Percentiles rank a stretch among this genome's conserved stretches.
Conservation (phyloP, 2,797 vertebrate genomes). For the Acrossocheilus wenchowensis region DNA sequence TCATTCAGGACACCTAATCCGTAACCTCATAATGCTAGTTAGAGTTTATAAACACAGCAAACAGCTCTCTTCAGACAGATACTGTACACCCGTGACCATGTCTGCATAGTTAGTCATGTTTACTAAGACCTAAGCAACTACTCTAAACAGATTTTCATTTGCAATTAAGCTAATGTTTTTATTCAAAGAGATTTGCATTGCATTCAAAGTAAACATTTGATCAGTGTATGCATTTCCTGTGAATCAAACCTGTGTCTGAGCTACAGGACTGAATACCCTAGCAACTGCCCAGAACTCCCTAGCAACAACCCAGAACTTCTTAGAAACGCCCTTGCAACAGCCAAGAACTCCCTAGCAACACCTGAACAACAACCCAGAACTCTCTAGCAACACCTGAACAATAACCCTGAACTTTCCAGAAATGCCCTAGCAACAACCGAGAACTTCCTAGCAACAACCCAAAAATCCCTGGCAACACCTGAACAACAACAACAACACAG, state of each 20-base stretch:
- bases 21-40: neutral
- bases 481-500: neutral
- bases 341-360: neutral
- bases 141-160: neutral
- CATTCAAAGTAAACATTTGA: neutral
- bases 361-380: neutral
- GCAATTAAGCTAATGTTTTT: neutral
- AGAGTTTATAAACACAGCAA: neutral
- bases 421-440: neutral
- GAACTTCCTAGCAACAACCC: neutral
- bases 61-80: neutral
- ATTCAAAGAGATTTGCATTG: neutral
- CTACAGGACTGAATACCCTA: neutral
- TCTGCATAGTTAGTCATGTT: neutral
- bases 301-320: neutral
- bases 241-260: too few species aligned
- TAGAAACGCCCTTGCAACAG: neutral
- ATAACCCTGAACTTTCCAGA: neutral
- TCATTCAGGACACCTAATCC: neutral
- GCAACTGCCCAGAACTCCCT: neutral
- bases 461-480: too few species aligned
- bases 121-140: neutral
- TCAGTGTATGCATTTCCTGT: neutral
- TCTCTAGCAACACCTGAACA: neutral
- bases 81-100: neutral